Evolutionary conservation across 2,888 invertebrate genomes (phyloP).

Genomic region (Parnassius mnemosyne): DNA sequence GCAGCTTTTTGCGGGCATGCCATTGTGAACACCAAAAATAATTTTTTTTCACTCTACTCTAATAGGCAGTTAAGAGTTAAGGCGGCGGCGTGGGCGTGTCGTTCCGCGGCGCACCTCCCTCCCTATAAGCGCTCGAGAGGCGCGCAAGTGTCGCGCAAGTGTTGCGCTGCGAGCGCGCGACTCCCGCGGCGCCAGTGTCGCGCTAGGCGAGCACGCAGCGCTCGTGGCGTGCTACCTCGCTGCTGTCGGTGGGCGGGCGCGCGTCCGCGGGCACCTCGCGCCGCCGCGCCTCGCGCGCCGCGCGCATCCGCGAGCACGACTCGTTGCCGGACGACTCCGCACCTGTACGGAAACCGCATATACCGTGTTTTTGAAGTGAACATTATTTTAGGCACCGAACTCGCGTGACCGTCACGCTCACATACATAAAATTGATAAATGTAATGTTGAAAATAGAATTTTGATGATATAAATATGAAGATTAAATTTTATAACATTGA

Average conservation of each 20-base stretch:
- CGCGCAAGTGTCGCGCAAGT: conserved; percentile 31
- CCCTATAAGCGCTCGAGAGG: conserved; percentile 23
- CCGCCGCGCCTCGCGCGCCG: conserved; percentile 66
- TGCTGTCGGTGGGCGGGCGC: conserved; percentile 70
- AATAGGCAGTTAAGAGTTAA: too few relatives aligned
- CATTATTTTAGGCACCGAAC: too few relatives aligned
- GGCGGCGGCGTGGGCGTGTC: conserved; percentile 38
- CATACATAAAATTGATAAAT: too few relatives aligned
- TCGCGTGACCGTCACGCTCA: too few relatives aligned
- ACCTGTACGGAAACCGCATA: conserved; percentile 38
- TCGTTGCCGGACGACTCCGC: conserved; percentile 69
- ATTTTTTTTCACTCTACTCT: too few relatives aligned
- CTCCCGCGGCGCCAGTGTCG: conserved; percentile 21
- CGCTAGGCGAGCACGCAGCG: conserved; percentile 63
- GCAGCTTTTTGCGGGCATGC: too few relatives aligned
- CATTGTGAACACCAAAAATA: too few relatives aligned
- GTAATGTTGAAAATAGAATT: too few relatives aligned
- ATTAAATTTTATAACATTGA: too few relatives aligned
- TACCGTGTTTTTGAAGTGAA: too few relatives aligned
- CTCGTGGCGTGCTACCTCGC: conserved; percentile 61
- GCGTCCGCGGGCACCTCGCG: conserved; percentile 69
- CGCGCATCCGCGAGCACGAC: conserved; percentile 72
- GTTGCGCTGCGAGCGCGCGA: conserved; percentile 32
- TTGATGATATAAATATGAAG: too few relatives aligned
- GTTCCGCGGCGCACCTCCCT: conserved; percentile 45